Evolutionary conservation across 2,888 invertebrate species (phyloP), one percentile per base, ranked within the genome.

Genomic region (Galerucella calmariensis): DNA sequence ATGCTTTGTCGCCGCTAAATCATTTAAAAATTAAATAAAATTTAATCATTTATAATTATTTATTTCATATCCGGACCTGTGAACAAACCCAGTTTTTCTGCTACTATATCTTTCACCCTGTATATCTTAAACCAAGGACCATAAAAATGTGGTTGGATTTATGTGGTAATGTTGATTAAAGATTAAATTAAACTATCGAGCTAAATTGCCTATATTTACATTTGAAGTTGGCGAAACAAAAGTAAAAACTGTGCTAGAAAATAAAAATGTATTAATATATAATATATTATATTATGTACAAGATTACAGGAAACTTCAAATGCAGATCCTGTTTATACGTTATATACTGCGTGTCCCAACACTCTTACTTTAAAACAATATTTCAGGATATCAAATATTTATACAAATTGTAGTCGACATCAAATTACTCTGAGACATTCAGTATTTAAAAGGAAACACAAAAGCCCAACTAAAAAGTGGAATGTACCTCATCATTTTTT

Each of bases 401-500:
- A 20, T 27, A 12, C 27, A 35, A 61, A 12, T n/a, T 20, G 56
- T 5, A 56, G 16, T 10, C n/a, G n/a, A 56, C 41, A 58, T 41
- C 35, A 69, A 48, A 11, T 61, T 41, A 58, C 59, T 67, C 66
- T 67, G 61, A 58, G 61, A 74, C 69, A 75, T 56, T 68, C 67
- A 46, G 67, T 73, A 75, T 66, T 75, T 73, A 77, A 76, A 76
- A 72, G 67, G 35, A 41, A 9, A 76, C 72, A 66, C 69, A 75
- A 69, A 76, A 70, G 63, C 72, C 59, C 77, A 80, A 82, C 78
- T 74, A 80, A 81, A 79, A 80, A 82, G 70, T 86, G 85, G 85
- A 85, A 86, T 86, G 86, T 85, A 85, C 82, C 81, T 80, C 79
- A 78, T 72, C 20, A 16, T 53, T 65, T 66, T 78, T 79, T 67